Evolutionary conservation across 2,888 invertebrate genomes (phyloP), one percentile per base, ranked within the genome.

Genomic region (Xestia xanthographa): DNA sequence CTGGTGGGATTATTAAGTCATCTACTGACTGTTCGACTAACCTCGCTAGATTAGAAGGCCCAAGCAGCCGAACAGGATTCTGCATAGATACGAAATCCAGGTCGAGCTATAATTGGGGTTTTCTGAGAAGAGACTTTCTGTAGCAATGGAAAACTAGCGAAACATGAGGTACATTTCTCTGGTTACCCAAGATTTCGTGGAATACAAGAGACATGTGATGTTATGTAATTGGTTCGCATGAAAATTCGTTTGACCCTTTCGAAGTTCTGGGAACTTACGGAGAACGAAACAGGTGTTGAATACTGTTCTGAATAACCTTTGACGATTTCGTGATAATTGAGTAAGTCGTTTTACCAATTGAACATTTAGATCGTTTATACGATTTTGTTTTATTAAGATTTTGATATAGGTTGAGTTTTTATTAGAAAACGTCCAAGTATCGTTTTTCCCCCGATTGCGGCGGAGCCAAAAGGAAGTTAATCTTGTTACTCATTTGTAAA

Each of bases 221-320:
- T 17, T n/a, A 50, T 29, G 1, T 45, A 48, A 48, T 65, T 41
- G 22, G n/a, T 34, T 71, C 26, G 20, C 34, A 26, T 70, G 17
- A 70, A 66, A 43, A 60, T 38, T 62, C 20, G 9, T 79, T 71
- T 60, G 60, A 79, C 38, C 11, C 14, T 41, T 38, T 53, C 14
- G 20, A 53, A 53, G 3, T 72, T 72, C 72, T n/a, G n/a, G 3
- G 38, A 72, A 79, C 22, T 5, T 11, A 22, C 6, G 34, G 22
- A 14, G 14, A 43, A 62, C 12, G 2, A 1, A 20, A n/a, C 22
- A 38, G 22, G 34, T 38, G 26, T 45, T 38, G 17, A 22, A 34
- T 34, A 41, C 9, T 41, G 53, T 34, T 58, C 12, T 50, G 56
- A 22, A 22, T 22, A 26, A 3, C 34, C 43, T 76, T 76, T 58